A percentile compares a stretch with the other conserved stretches of the same genome.
Evolutionary conservation across 2,113 vertebrate genomes (phyloP).

Genomic region (Rostratula benghalensis): DNA sequence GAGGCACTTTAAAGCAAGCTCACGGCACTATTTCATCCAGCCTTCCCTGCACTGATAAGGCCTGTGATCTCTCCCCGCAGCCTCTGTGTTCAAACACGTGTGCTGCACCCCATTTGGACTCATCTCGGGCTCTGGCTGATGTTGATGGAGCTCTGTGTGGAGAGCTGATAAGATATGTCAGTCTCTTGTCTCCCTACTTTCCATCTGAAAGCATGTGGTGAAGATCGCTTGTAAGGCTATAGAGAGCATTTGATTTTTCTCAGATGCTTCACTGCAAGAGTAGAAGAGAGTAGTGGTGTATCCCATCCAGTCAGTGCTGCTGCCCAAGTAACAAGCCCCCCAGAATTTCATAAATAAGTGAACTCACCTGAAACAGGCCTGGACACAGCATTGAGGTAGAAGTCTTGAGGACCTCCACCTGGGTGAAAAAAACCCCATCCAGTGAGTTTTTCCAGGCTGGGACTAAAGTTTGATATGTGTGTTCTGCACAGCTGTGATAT

Average conservation of each 20-base stretch:
- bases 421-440: not conserved
- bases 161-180: slow-evolving; percentile 40
- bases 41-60: not conserved
- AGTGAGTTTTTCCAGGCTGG: not conserved
- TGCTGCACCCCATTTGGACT: not conserved
- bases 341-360: not conserved
- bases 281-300: not conserved
- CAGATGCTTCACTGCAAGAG: not conserved
- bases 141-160: not conserved
- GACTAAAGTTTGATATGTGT: not conserved
- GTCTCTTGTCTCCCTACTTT: not conserved
- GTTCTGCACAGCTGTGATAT: not conserved
- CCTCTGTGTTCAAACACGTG: not conserved
- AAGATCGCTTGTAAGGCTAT: not conserved
- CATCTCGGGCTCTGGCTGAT: not conserved
- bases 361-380: not conserved
- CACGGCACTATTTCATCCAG: not conserved
- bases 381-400: not conserved
- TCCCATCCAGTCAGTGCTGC: not conserved
- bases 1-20: not conserved
- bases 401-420: not conserved
- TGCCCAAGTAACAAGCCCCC: not conserved
- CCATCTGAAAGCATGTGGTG: not conserved
- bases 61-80: not conserved
- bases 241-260: not conserved